Evolutionary conservation across 2,888 invertebrate genomes (phyloP), one percentile per base, ranked within the genome.

Genomic region (Sphecodes monilicornis): DNA sequence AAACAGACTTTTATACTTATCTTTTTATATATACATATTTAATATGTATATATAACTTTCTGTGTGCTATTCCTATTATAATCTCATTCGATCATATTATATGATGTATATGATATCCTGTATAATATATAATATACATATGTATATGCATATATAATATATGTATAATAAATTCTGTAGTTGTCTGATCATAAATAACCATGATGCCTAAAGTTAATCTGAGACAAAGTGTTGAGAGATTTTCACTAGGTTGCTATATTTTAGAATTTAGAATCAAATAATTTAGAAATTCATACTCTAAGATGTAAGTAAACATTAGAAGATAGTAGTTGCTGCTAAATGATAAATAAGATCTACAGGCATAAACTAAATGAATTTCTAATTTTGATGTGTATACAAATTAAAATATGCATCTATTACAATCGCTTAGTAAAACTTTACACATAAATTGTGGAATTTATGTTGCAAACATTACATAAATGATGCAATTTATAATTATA

Each of bases 241-340:
- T 39, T 66, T 36, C 68, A 68, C 1, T 39, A 13, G 36, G 22
- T n/a, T 36, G 29, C 70, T 64, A 50, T 50, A 50, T 29, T 29
- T 18, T 1, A 32, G 22, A 32, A 66, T 71, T 82, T 54, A 57
- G 1, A 69, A 80, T 16, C 18, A 50, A 70, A 1, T 46, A 43
- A 66, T 43, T 54, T 26, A 43, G 11, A 71, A 32, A 82, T 66
- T 5, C 26, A 64, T 64, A 54, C 32, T 3, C 8, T 54, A 16
- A 41, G 3, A 74, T 64, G 54, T n/a, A 26, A 74, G 60, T 81
- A 54, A 16, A 43, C 26, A 71, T 43, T 54, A 75, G 26, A 82
- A 75, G 18, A 82, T 82, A 75, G 32, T 75, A 66, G 36, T 29
- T 82, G n/a, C 18, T 22, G 36, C 69, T 73, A 73, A 32, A 79